Conservation (phyloP, 30 jellyfish, hydroid and myxozoan genomes). For the Rhopilema esculentum region DNA sequence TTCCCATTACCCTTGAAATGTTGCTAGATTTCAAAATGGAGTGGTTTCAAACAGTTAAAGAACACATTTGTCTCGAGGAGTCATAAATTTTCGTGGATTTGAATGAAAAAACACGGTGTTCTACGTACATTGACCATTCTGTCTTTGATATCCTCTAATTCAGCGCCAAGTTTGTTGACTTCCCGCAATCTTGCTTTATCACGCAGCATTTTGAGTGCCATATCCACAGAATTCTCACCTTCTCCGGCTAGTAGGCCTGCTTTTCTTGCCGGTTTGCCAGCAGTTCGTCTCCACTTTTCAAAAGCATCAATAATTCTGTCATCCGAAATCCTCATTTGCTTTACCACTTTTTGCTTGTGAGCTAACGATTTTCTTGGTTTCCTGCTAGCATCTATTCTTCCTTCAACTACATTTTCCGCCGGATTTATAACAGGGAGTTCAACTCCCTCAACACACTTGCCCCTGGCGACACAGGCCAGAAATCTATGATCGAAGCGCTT, state of each 20-base stretch:
- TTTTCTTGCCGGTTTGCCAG: background rate
- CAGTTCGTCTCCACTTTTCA: conserved; percentile 1
- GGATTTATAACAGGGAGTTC: conserved; percentile 61
- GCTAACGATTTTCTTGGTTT: background rate
- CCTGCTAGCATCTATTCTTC: conserved; percentile 33
- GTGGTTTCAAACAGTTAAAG: too few relatives aligned
- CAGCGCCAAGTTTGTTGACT: conserved; percentile 45
- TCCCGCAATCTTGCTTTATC: conserved; percentile 49
- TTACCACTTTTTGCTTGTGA: background rate
- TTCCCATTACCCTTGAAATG: too few relatives aligned
- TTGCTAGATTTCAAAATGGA: too few relatives aligned
- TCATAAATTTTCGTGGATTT: background rate
- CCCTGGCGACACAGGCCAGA: conserved; percentile 51
- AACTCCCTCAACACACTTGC: conserved; percentile 61
- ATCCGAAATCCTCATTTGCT: conserved; percentile 33
- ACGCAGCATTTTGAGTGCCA: conserved; percentile 23
- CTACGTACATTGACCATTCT: conserved; percentile 63
- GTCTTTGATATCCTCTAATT: conserved; percentile 60
- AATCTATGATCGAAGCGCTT: conserved; percentile 59
- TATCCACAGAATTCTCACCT: conserved; percentile 26
- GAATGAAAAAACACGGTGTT: background rate
- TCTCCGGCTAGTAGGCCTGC: background rate
- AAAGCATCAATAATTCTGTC: conserved; percentile 47
- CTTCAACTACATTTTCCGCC: conserved; percentile 29
- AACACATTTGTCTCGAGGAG: too few relatives aligned